Percentiles rank a stretch among this genome's conserved stretches.
Evolutionary conservation across 35 echinoderm and acorn worm genomes (phyloP).

Genomic region (Heliocidaris erythrogramma): DNA sequence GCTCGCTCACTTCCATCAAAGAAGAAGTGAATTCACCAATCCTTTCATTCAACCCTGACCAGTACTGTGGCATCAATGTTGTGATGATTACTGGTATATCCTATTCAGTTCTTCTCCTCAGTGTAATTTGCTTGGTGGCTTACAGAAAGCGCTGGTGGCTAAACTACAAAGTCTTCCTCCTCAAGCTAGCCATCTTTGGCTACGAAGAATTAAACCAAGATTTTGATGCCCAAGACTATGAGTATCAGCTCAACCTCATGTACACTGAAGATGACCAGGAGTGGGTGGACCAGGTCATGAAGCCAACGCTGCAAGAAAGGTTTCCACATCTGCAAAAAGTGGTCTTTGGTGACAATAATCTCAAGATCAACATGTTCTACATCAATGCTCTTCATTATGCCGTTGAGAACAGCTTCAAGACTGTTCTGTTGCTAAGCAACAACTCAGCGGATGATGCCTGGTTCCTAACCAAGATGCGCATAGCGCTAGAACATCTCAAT

Average conservation of each 20-base stretch:
- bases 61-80: not conserved
- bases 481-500: not conserved
- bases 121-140: not conserved
- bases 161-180: constrained; percentile 24
- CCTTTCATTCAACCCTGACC: not conserved
- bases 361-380: constrained; percentile 23
- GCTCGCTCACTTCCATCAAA: not conserved
- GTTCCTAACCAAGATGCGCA: constrained; percentile 21
- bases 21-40: not conserved
- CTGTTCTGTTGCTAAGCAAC: not conserved
- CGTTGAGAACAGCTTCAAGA: not conserved
- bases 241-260: constrained; percentile 25
- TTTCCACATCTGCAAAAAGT: not conserved
- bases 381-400: not conserved
- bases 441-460: not conserved
- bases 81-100: not conserved
- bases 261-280: not conserved
- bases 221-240: not conserved
- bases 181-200: constrained; percentile 28
- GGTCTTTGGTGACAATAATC: not conserved
- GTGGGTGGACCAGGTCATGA: not conserved
- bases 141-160: constrained; percentile 19
- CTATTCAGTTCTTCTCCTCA: not conserved
- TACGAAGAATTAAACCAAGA: not conserved
- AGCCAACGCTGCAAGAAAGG: not conserved